Evolutionary conservation across 1,140 invertebrate genomes (phyloP), one percentile per base, ranked within the genome.

Genomic region (Mya arenaria): DNA sequence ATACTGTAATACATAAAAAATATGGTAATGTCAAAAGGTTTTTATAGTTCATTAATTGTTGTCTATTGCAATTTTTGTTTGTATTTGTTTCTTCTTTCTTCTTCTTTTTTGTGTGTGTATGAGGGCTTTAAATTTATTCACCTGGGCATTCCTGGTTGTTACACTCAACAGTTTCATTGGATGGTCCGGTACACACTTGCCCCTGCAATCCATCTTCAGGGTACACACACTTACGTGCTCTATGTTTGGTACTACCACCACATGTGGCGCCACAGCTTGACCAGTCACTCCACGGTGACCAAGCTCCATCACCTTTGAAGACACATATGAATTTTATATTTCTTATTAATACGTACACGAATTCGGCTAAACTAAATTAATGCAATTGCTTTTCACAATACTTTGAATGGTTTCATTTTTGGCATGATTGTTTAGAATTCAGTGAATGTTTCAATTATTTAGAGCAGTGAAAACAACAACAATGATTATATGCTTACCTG

Each of bases 191-290:
- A 68, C 86, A 87, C 2, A 88, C 82, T 55, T 87, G 82, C 0
- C 93, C 93, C 23, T 92, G 92, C 80, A 88, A 89, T 32, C 87
- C 85, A 6, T 93, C 93, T 30, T 87, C 85, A 0, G 93, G 93
- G 69, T 91, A 92, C 0, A 90, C 87, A 85, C 93, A 94, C 0
- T 86, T 85, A 34, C 93, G 68, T 0, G 87, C 80, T 4, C 93
- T 86, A 1, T 84, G 87, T 84, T 92, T 91, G n/a, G 89, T 86
- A 0, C 97, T 97, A n/a, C 96, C 94, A 28, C 96, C 96, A 96
- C 28, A 94, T 17, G 91, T 90, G n/a, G 69, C n/a, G 6, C 92
- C 90, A 83, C 93, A 94, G 23, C 90, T 92, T 92, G 93, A 94
- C n/a, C n/a, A n/a, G 0, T 84, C 72, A 34, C 89, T 90, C 93